Evolutionary conservation across 2,888 invertebrate species (phyloP), one percentile per base, ranked within the genome.

Genomic region (Lycaena phlaeas): DNA sequence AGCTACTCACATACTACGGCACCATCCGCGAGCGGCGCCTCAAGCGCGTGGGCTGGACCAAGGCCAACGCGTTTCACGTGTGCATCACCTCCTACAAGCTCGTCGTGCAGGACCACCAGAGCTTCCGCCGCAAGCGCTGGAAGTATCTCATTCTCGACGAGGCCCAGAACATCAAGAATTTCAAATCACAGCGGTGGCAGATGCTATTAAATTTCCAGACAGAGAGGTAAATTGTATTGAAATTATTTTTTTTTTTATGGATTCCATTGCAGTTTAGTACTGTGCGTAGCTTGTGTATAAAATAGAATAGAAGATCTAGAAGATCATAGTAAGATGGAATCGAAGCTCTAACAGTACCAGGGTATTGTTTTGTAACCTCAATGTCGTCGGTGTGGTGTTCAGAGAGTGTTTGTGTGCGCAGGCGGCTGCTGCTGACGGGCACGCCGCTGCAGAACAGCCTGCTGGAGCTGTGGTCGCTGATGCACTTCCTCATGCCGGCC

Each of bases 131-230:
- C 52, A 98, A 98, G 82, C 94, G 96, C 53, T 99, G 99, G 98
- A 96, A 96, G 70, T 99, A 98, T 74, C 88, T 99, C 36, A 96
- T 99, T 51, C 87, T 99, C 40, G 98, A 99, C 68, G 98, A 98
- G 82, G 98, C 98, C 26, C 99, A 99, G 72, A 98, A 99, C 69
- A 99, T 99, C 46, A 99, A 99, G 81, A 99, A 99, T 82, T 99
- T 98, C 72, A 98, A 98, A 73, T 97, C 97, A 12, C 98, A 98
- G 70, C 87, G 99, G 48, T 99, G 99, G 99, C 98, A 98, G 79
- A 88, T 97, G 63, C 78, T 99, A 52, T 85, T 99, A 42, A 98
- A 97, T 74, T 96, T 98, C 72, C 93, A 96, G 64, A 95, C 96
- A 0, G 93, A 96, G 68, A 89, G 93, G 93, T 92, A 70, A 82